Conservation (phyloP, 2,888 invertebrate genomes). For the Sicus ferrugineus region DNA sequence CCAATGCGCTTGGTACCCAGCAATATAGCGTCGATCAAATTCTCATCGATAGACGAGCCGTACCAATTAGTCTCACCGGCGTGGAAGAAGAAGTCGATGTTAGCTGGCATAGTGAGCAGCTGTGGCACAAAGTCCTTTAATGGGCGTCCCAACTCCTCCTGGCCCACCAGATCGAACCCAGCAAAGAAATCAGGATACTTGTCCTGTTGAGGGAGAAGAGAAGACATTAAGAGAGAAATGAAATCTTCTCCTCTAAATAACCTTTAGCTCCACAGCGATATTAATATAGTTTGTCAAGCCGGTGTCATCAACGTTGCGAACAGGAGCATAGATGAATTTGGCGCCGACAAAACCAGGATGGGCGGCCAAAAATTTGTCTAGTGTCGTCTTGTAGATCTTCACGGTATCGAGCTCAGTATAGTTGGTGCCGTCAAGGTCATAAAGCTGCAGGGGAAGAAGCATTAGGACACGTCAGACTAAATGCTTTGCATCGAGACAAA, state of each 20-base stretch:
- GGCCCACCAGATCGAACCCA: conserved; percentile 84
- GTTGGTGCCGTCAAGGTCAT: conserved; percentile 72
- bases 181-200: conserved; percentile 73
- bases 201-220: conserved; percentile 58
- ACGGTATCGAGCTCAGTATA: conserved; percentile 69
- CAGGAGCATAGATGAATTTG: conserved; percentile 75
- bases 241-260: conserved; percentile 29
- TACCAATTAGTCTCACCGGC: conserved; percentile 85
- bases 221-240: neutral
- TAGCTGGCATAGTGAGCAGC: conserved; percentile 65
- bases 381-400: conserved; percentile 68
- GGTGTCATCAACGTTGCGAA: conserved; percentile 64
- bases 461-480: neutral
- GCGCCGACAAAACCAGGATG: conserved; percentile 75
- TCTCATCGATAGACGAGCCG: conserved; percentile 73
- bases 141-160: conserved; percentile 76
- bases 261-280: conserved; percentile 53
- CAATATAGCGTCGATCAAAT: conserved; percentile 79
- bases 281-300: conserved; percentile 66
- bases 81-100: conserved; percentile 77
- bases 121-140: conserved; percentile 70
- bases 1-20: conserved; percentile 79
- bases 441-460: conserved; percentile 60
- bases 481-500: neutral
- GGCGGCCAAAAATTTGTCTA: conserved; percentile 68